Percentiles rank a stretch among this genome's conserved stretches.
phyloP scores from a whole-genome alignment of 2,888 invertebrate species.

The Pheosia tremula region DNA sequence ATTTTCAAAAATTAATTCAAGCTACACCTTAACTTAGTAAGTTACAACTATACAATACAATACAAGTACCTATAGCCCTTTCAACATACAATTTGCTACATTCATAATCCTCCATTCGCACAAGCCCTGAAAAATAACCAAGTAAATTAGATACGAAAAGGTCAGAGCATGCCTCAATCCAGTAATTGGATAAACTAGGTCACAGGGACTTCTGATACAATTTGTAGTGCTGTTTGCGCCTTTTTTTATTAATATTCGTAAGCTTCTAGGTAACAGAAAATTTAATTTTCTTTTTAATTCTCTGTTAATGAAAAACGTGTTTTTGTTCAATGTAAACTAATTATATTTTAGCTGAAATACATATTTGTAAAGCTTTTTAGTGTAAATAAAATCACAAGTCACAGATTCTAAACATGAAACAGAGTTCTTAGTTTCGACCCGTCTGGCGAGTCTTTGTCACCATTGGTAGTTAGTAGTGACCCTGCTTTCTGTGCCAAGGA shows the following conservation, averaged over 20 bases:
- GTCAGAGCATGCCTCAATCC: constrained; percentile 34
- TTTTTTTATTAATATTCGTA: constrained; percentile 6
- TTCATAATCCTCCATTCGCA: constrained; percentile 6
- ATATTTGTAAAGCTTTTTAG: background rate
- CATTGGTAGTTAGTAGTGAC: too few relatives aligned
- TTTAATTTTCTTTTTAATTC: constrained; percentile 5
- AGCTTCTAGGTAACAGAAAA: background rate
- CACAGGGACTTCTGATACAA: constrained; percentile 17
- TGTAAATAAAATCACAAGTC: too few relatives aligned
- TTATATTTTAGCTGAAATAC: background rate
- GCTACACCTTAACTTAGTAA: too few relatives aligned
- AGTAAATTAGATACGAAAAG: constrained; percentile 36
- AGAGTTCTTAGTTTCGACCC: too few relatives aligned
- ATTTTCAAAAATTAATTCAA: too few relatives aligned
- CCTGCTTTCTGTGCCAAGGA: too few relatives aligned
- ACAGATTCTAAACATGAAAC: too few relatives aligned
- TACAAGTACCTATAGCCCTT: background rate
- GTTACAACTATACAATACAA: background rate
- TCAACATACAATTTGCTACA: background rate
- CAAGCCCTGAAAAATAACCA: background rate
- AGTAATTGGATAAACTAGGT: constrained; percentile 39
- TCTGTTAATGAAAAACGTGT: constrained; percentile 6
- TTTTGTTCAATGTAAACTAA: constrained; percentile 1
- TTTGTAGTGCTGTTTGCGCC: constrained; percentile 29
- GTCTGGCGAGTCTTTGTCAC: too few relatives aligned